Evolutionary conservation across 2,113 vertebrate species (phyloP).

Genomic region (Epinephelus lanceolatus): DNA sequence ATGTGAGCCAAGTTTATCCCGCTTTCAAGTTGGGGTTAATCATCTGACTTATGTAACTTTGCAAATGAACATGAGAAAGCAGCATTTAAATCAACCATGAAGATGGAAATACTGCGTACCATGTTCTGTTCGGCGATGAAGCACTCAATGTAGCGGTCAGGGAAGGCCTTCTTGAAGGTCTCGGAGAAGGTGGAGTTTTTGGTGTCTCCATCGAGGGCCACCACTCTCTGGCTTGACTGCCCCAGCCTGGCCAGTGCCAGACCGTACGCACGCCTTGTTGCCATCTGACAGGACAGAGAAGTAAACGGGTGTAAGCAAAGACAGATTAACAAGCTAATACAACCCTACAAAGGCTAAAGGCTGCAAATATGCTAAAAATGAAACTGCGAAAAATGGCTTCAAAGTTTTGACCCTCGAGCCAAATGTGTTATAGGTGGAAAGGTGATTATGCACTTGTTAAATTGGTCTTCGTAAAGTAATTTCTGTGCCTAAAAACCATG

Average conservation of each 20-base stretch:
- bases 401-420: too few species aligned
- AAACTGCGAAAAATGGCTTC: too few species aligned
- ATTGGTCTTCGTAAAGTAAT: too few species aligned
- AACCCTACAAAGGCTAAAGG: too few species aligned
- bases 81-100: neutral
- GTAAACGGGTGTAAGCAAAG: neutral
- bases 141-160: constrained; percentile 90
- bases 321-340: neutral
- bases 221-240: constrained; percentile 82
- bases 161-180: constrained; percentile 87
- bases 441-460: too few species aligned
- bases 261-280: constrained; percentile 89
- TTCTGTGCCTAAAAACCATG: too few species aligned
- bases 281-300: constrained; percentile 75
- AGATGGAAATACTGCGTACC: constrained; percentile 70
- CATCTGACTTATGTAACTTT: too few species aligned
- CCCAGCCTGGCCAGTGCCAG: constrained; percentile 88
- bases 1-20: neutral
- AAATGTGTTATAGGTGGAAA: too few species aligned
- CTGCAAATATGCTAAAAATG: too few species aligned
- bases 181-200: constrained; percentile 91
- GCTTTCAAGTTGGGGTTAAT: neutral
- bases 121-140: constrained; percentile 92
- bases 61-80: neutral
- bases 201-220: constrained; percentile 90